These are phyloP conservation scores for Petrolisthes cinctipes DNA, from an alignment of 2,888 invertebrate genomes.

Conservation along the genomic window DNA sequence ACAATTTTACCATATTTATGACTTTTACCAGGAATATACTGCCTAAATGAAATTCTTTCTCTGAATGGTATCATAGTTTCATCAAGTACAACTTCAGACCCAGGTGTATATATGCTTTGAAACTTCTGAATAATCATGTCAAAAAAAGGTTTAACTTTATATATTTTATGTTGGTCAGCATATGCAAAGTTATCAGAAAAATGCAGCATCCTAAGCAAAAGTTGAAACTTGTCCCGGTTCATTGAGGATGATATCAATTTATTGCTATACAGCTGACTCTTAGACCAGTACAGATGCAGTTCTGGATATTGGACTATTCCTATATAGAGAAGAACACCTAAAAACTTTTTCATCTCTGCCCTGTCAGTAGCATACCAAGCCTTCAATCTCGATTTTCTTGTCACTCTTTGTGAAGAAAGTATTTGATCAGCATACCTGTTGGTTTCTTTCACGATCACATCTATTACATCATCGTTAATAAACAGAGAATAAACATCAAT, in stretches of 20 bases:
- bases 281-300: constrained; percentile 36
- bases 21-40: constrained; percentile 45
- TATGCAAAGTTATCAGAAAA: constrained; percentile 32
- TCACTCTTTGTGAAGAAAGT: constrained; percentile 6
- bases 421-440: constrained; percentile 41
- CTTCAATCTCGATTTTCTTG: constrained; percentile 21
- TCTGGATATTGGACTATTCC: not conserved
- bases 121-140: constrained; percentile 19
- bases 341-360: constrained; percentile 43
- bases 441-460: constrained; percentile 43
- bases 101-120: constrained; percentile 34
- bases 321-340: constrained; percentile 46
- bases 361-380: constrained; percentile 30
- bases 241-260: constrained; percentile 28
- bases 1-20: constrained; percentile 48
- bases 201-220: constrained; percentile 40
- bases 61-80: constrained; percentile 47
- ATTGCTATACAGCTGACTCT: constrained; percentile 36
- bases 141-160: constrained; percentile 32
- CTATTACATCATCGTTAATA: constrained; percentile 50
- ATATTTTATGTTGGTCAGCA: constrained; percentile 13
- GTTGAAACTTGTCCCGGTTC: constrained; percentile 35
- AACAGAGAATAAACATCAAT: constrained; percentile 26
- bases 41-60: constrained; percentile 39
- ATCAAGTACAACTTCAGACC: constrained; percentile 34